phyloP scores from a whole-genome alignment of 2,797 vertebrate genomes.

The Streptopelia turtur region DNA sequence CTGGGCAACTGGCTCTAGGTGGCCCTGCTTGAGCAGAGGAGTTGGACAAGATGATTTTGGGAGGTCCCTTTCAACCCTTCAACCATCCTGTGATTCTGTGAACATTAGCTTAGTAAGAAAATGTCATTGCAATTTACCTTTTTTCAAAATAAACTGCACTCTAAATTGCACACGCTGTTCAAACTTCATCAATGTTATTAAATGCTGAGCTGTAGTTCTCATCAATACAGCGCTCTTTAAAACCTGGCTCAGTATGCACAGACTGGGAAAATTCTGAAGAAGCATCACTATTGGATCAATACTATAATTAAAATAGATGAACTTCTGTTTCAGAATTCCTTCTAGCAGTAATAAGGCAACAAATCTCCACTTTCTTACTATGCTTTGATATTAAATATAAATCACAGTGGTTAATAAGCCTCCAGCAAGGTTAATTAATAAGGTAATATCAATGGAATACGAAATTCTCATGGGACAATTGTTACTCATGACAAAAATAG shows the following conservation, averaged over 20 bases:
- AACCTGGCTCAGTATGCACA: background rate
- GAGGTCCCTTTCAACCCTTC: background rate
- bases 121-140: background rate
- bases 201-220: background rate
- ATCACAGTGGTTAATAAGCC: conserved; percentile 6
- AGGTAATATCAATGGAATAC: conserved; percentile 24
- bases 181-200: background rate
- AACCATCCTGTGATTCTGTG: background rate
- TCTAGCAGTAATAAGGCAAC: conserved; percentile 41
- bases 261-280: background rate
- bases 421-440: conserved; percentile 42
- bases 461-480: background rate
- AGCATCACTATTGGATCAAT: background rate
- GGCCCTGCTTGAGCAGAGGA: background rate
- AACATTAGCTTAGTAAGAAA: background rate
- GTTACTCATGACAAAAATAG: background rate
- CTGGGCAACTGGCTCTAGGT: no score
- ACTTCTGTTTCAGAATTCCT: conserved; percentile 1
- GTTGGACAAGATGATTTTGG: background rate
- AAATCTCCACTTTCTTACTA: background rate
- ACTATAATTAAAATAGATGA: conserved; percentile 47
- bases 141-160: background rate
- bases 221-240: background rate
- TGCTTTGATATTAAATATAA: conserved; percentile 43
- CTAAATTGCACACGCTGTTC: background rate